Evolutionary conservation across 2,888 invertebrate genomes (phyloP).

Genomic region (Pseudococcus longispinus): DNA sequence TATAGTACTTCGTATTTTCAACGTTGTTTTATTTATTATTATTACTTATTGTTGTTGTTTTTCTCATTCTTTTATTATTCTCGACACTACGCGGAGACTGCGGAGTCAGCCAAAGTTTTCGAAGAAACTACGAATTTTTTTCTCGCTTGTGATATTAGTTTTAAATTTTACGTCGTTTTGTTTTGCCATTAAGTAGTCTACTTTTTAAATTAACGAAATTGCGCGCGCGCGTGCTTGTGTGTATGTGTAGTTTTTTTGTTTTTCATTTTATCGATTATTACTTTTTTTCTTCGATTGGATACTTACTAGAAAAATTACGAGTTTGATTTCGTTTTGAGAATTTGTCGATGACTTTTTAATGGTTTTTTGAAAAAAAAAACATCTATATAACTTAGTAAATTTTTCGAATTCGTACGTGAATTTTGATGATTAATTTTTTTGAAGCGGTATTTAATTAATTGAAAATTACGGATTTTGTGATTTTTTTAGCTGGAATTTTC

Average conservation of each 20-base stretch:
- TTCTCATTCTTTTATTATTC: not conserved
- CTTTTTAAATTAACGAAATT: not conserved
- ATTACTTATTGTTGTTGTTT: not conserved
- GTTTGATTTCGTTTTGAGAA: not conserved
- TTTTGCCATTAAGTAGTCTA: slow-evolving; percentile 19
- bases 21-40: slow-evolving; percentile 15
- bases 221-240: not conserved
- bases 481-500: not conserved
- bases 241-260: not conserved
- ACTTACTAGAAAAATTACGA: not conserved
- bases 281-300: not conserved
- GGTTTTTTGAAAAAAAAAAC: not conserved
- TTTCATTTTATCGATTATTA: not conserved
- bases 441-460: not conserved
- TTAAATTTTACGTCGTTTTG: slow-evolving; percentile 39
- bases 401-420: too few species aligned
- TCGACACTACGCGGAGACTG: not conserved
- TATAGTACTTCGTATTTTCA: slow-evolving; percentile 31
- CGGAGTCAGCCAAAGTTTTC: slow-evolving; percentile 11
- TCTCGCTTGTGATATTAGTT: slow-evolving; percentile 39
- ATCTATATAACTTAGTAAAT: not conserved
- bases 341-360: not conserved
- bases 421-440: not conserved
- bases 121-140: not conserved
- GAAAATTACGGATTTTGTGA: not conserved